Evolutionary conservation across 2,797 vertebrate genomes (phyloP), one percentile per base, ranked within the genome.

Genomic region (Coranthus polyacanthus): DNA sequence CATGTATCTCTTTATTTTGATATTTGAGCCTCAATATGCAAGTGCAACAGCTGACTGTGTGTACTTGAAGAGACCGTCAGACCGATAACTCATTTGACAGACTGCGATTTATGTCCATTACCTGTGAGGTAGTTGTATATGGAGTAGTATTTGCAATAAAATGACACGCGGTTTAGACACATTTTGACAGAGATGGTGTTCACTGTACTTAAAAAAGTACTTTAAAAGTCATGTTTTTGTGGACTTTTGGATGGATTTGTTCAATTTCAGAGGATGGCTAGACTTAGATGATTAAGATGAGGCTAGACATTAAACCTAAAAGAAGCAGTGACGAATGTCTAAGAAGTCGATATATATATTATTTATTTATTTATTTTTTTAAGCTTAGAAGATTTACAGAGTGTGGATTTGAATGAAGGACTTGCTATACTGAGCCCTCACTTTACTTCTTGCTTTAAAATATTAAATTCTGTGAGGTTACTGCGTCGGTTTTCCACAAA

Each of bases 401-500:
- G 42, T 6, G 36, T 68, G 20, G 59, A 65, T 81, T 74, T 59
- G 56, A 75, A 22, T 17, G 51, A 0, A 29, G 13, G 12, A 42
- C 39, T 52, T 52, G 21, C n/a, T 47, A 17, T 17, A 43, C 10
- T 13, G 58, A 56, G 6, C 20, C 24, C 45, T 65, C 46, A 3
- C 39, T 60, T 76, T 46, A 63, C 44, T 34, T 67, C 37, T 41
- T 10, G 17, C 34, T 32, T 64, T 61, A 45, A 49, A 51, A 46
- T 29, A 39, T 50, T 16, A 56, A 60, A 78, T 12, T 49, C n/a
- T 4, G 2, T 32, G n/a, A 54, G 51, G 44, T 68, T 43, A 18
- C 61, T 62, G 26, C 52, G 65, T 43, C 42, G 59, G 32, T 72
- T 55, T 38, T 63, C 53, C 51, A 15, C 63, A 59, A 74, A 73